These are phyloP conservation scores for Cavia aperea DNA, from an alignment of 2,113 vertebrate species.

Conservation along the genomic window DNA sequence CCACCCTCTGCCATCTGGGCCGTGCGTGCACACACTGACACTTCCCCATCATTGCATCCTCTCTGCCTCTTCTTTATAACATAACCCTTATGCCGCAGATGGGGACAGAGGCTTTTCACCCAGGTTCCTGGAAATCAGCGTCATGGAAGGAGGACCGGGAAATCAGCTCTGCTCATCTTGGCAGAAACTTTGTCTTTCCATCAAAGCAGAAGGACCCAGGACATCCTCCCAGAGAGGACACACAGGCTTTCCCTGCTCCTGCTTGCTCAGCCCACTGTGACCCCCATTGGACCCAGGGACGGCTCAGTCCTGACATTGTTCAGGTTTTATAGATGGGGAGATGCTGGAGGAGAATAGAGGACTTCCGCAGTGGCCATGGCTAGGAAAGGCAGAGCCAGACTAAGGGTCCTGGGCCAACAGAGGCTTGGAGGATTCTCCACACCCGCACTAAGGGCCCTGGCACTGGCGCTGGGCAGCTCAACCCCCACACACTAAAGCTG, in stretches of 20 bases:
- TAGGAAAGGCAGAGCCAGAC: neutral
- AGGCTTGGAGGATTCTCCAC: neutral
- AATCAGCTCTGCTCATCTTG: neutral
- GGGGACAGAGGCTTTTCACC: too few species aligned
- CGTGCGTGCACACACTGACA: fast-evolving
- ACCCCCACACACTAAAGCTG: fast-evolving
- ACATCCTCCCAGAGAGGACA: neutral
- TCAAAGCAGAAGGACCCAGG: neutral
- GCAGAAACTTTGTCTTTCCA: neutral
- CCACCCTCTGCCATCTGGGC: fast-evolving
- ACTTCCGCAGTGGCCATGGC: neutral
- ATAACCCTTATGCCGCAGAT: neutral
- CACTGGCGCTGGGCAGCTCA: neutral
- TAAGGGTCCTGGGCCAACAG: neutral
- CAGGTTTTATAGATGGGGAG: neutral
- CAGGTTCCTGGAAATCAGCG: neutral
- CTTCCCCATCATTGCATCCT: fast-evolving
- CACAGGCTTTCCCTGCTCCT: fast-evolving
- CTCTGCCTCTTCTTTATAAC: too few species aligned
- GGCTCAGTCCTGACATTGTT: neutral
- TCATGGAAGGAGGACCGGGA: neutral
- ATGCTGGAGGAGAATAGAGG: neutral
- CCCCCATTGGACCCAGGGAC: neutral
- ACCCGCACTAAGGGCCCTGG: neutral
- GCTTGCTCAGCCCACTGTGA: neutral